Percentiles rank a stretch among this genome's conserved stretches.
These are phyloP conservation scores for Pemphredon lugubris DNA, from an alignment of 2,888 invertebrate genomes.

Conservation along the genomic window DNA sequence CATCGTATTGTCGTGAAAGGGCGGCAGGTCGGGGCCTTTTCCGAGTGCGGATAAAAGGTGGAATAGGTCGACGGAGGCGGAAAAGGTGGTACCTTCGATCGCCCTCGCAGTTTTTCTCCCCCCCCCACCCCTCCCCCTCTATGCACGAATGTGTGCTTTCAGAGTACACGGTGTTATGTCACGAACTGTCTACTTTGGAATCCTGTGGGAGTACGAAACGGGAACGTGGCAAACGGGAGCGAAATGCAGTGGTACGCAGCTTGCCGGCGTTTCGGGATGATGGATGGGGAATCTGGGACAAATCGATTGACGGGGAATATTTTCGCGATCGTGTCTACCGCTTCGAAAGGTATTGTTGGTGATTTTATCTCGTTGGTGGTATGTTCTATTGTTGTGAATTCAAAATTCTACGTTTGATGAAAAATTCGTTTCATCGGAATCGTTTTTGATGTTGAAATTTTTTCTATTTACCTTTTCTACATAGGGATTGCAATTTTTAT, in stretches of 20 bases:
- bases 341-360: too few relatives aligned
- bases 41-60: constrained; percentile 50
- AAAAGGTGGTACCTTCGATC: constrained; percentile 69
- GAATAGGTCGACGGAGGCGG: constrained; percentile 66
- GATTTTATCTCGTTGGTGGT: not conserved
- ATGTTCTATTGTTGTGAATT: not conserved
- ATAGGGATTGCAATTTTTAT: too few relatives aligned
- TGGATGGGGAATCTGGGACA: constrained; percentile 58
- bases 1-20: constrained; percentile 65
- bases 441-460: too few relatives aligned
- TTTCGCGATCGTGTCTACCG: constrained; percentile 9
- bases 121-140: constrained; percentile 40
- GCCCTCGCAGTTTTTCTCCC: constrained; percentile 52
- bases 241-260: constrained; percentile 22
- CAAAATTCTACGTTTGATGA: too few relatives aligned
- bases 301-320: constrained; percentile 48
- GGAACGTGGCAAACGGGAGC: constrained; percentile 51
- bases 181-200: constrained; percentile 56
- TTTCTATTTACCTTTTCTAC: too few relatives aligned
- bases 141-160: constrained; percentile 44
- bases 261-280: constrained; percentile 44
- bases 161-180: constrained; percentile 71
- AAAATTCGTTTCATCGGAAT: too few relatives aligned
- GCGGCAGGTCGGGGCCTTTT: constrained; percentile 42
- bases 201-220: constrained; percentile 36